Evolutionary conservation across 1,140 invertebrate genomes (phyloP).

Genomic region (Stratiolaelaps scimitus): DNA sequence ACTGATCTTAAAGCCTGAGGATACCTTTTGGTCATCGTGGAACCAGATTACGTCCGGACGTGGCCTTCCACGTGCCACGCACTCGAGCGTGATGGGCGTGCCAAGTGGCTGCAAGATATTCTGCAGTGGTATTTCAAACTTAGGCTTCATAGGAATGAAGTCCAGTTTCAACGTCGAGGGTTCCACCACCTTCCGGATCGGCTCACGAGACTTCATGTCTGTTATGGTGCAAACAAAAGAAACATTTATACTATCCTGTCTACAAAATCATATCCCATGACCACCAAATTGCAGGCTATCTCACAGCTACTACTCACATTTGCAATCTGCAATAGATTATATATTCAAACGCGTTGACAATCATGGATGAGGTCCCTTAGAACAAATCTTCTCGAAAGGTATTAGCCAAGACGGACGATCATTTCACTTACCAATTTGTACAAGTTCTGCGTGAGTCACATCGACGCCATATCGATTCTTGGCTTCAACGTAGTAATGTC

Average conservation of each 20-base stretch:
- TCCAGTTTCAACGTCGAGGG: slow-evolving; percentile 11
- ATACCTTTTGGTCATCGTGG: slow-evolving; percentile 64
- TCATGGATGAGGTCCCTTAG: too few species aligned
- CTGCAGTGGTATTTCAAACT: slow-evolving; percentile 25
- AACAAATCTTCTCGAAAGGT: neutral
- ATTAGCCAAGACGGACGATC: neutral
- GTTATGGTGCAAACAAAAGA: too few species aligned
- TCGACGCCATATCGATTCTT: slow-evolving; percentile 66
- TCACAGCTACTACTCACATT: too few species aligned
- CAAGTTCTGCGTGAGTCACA: slow-evolving; percentile 45
- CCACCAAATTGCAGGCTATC: too few species aligned
- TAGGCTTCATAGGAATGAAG: slow-evolving; percentile 21
- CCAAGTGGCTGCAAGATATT: slow-evolving; percentile 52
- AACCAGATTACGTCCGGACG: slow-evolving; percentile 80
- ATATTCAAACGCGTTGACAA: too few species aligned
- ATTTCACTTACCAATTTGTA: slow-evolving; percentile 21
- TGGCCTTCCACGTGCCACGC: slow-evolving; percentile 65
- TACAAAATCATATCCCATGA: too few species aligned
- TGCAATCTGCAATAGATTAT: too few species aligned
- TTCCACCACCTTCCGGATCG: slow-evolving; percentile 10
- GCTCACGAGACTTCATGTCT: slow-evolving; percentile 24
- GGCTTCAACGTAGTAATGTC: slow-evolving; percentile 72
- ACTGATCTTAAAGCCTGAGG: too few species aligned
- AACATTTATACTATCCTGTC: too few species aligned
- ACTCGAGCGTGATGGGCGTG: slow-evolving; percentile 59